phyloP scores from a whole-genome alignment of 2,113 vertebrate genomes.

The Bothrops jararaca region DNA sequence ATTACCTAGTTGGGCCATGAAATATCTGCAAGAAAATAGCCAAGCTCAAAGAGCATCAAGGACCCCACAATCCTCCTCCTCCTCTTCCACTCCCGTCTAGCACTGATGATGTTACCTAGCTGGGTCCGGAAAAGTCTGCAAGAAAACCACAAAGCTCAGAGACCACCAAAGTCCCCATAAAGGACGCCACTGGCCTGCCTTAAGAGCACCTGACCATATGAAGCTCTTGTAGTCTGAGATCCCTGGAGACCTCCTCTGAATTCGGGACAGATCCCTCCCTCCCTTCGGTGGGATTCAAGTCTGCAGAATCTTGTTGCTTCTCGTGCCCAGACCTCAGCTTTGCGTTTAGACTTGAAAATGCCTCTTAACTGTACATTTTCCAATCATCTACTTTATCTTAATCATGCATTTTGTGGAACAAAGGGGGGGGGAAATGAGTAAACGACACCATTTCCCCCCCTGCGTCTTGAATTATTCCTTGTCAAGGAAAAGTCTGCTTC shows the following conservation, averaged over 20 bases:
- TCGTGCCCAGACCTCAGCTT: background rate
- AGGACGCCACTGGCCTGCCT: no score
- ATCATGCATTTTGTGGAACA: background rate
- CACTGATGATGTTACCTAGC: no score
- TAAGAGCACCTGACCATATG: background rate
- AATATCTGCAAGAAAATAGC: no score
- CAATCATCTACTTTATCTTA: background rate
- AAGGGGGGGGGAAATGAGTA: background rate
- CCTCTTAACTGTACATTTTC: slow-evolving; percentile 12
- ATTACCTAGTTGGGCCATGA: no score
- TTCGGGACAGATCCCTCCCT: background rate
- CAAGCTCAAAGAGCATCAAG: no score
- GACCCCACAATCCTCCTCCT: no score
- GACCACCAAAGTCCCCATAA: background rate
- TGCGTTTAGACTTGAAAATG: background rate
- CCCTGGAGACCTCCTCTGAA: background rate
- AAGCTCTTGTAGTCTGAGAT: background rate
- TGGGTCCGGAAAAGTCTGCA: no score
- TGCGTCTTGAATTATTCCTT: slow-evolving; percentile 24
- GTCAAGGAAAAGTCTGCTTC: slow-evolving; percentile 39
- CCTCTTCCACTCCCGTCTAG: no score
- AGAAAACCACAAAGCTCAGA: no score
- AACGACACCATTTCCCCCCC: background rate
- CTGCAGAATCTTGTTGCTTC: background rate
- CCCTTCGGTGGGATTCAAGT: background rate